These are phyloP conservation scores for Oceanodroma leucorhoa DNA, from an alignment of 2,797 vertebrate genomes.

Conservation along the genomic window DNA sequence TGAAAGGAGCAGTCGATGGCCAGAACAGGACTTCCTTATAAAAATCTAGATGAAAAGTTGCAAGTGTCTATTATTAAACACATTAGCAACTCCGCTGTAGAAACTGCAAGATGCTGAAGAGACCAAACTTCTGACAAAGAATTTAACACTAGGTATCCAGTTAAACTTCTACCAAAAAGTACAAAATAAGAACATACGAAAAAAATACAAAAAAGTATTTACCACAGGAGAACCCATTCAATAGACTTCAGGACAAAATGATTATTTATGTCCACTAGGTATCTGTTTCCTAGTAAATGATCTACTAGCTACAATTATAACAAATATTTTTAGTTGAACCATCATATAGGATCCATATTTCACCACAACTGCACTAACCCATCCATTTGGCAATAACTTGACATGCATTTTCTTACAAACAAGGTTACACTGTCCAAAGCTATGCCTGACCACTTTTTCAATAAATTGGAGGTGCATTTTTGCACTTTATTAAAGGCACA, in stretches of 20 bases:
- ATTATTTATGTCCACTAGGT: not conserved
- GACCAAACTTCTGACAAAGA: not conserved
- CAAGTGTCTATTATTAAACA: not conserved
- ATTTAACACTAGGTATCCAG: not conserved
- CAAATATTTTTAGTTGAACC: not conserved
- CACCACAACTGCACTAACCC: not conserved
- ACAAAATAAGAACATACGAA: not conserved
- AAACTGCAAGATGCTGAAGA: not conserved
- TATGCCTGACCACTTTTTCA: not conserved
- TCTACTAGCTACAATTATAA: not conserved
- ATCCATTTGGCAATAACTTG: not conserved
- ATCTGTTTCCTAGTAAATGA: not conserved
- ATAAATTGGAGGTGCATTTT: not conserved
- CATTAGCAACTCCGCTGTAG: not conserved
- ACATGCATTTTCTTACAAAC: not conserved
- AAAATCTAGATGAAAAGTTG: constrained; percentile 3
- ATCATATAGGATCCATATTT: not conserved
- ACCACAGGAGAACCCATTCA: not conserved
- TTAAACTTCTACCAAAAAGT: not conserved
- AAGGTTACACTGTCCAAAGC: not conserved
- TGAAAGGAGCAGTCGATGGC: not conserved
- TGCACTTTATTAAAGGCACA: not conserved
- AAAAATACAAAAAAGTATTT: not conserved
- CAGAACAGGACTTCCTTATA: constrained; percentile 6
- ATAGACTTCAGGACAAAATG: not conserved